Conservation (phyloP, 2,888 invertebrate species). For the Leptopilina myrica region DNA sequence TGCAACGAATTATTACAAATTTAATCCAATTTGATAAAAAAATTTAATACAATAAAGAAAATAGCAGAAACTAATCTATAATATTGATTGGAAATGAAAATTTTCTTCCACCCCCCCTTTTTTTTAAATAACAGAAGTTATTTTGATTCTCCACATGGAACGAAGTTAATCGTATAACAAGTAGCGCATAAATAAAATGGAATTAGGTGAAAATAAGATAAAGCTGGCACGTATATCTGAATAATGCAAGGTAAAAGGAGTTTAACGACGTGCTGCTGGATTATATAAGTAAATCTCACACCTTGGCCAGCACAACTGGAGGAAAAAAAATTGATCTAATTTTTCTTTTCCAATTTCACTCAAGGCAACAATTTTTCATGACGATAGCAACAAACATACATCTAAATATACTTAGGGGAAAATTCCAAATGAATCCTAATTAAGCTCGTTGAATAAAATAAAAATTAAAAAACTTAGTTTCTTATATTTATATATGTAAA, state of each 20-base stretch:
- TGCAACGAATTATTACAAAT: no score
- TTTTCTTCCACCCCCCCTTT: no score
- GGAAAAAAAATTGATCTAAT: not conserved
- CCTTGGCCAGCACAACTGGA: not conserved
- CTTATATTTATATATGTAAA: no score
- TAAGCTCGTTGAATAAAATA: no score
- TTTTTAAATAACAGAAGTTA: not conserved
- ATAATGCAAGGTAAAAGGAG: not conserved
- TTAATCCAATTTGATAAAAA: no score
- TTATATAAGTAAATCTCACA: constrained; percentile 2
- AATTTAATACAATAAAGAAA: no score
- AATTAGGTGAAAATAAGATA: not conserved
- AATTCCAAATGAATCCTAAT: no score
- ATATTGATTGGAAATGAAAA: no score
- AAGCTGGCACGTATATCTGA: not conserved
- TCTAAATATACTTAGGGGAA: no score
- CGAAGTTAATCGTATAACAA: not conserved
- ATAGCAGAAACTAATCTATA: no score
- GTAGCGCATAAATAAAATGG: not conserved
- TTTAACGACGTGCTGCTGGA: not conserved
- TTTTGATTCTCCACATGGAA: not conserved
- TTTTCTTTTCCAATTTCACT: constrained; percentile 1
- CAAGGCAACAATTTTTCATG: not conserved
- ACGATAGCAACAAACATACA: no score
- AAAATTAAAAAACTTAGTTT: no score